Conservation (phyloP, 2,113 vertebrate species). For the Phainopepla nitens region DNA sequence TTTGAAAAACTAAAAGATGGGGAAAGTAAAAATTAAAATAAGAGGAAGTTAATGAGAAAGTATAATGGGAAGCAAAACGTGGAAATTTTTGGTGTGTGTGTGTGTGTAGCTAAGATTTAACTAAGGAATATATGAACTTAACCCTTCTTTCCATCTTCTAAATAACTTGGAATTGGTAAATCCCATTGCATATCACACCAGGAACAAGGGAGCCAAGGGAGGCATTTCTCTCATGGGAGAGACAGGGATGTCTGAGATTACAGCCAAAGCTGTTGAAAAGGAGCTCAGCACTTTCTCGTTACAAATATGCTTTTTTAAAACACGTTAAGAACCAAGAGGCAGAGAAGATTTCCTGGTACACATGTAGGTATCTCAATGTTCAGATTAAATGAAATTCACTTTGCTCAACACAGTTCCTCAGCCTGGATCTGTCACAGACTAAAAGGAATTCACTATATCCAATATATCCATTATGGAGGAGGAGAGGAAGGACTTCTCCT, state of each 20-base stretch:
- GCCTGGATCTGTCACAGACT: not conserved
- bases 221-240: not conserved
- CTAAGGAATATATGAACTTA: not conserved
- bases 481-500: not conserved
- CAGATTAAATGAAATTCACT: not conserved
- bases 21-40: not conserved
- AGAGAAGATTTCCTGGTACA: not conserved
- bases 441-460: not conserved
- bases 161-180: not conserved
- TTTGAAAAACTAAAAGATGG: fast-evolving
- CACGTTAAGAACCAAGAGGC: not conserved
- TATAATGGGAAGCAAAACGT: not conserved
- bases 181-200: not conserved
- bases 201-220: not conserved
- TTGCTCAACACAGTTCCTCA: not conserved
- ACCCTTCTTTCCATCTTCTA: not conserved
- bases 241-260: not conserved
- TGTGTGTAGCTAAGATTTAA: not conserved
- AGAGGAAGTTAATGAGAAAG: not conserved
- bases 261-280: not conserved
- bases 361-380: not conserved
- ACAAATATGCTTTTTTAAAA: not conserved
- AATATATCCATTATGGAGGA: not conserved
- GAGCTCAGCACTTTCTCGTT: not conserved
- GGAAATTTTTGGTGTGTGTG: not conserved